Conservation (phyloP, 37 sponge, comb jelly and placozoan genomes). For the Bolinopsis microptera region DNA sequence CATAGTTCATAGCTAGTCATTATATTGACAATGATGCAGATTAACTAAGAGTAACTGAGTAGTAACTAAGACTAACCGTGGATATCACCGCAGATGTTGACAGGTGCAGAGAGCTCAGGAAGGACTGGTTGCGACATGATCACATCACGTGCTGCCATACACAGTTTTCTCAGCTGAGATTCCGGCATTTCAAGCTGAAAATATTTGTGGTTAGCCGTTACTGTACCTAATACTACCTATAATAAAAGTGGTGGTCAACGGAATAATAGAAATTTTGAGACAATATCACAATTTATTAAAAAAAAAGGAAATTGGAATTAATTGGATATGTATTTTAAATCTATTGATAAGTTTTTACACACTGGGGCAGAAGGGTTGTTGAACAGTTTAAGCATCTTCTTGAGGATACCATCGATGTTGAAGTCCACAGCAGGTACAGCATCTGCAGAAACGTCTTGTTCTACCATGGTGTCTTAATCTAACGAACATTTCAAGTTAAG, state of each 20-base stretch:
- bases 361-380: constrained; percentile 45
- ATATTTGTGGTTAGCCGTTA: too few species aligned
- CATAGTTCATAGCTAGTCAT: too few species aligned
- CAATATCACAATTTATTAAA: too few species aligned
- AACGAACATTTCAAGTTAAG: too few species aligned
- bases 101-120: constrained; percentile 80
- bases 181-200: constrained; percentile 81
- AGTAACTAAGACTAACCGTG: constrained; percentile 72
- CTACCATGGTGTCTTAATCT: constrained; percentile 34
- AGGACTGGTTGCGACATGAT: constrained; percentile 86
- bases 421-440: background rate
- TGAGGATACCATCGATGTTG: constrained; percentile 25
- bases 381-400: constrained; percentile 29
- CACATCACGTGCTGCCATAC: constrained; percentile 74
- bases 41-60: too few species aligned
- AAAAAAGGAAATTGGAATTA: too few species aligned
- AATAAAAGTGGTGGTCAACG: too few species aligned
- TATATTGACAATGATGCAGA: too few species aligned
- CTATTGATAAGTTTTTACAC: too few species aligned
- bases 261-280: too few species aligned
- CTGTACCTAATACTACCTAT: too few species aligned
- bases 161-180: constrained; percentile 80
- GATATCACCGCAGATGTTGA: constrained; percentile 87
- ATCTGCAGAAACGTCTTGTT: background rate
- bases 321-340: too few species aligned